These are phyloP conservation scores for Ametastegia equiseti DNA, from an alignment of 2,888 invertebrate genomes.

Conservation along the genomic window DNA sequence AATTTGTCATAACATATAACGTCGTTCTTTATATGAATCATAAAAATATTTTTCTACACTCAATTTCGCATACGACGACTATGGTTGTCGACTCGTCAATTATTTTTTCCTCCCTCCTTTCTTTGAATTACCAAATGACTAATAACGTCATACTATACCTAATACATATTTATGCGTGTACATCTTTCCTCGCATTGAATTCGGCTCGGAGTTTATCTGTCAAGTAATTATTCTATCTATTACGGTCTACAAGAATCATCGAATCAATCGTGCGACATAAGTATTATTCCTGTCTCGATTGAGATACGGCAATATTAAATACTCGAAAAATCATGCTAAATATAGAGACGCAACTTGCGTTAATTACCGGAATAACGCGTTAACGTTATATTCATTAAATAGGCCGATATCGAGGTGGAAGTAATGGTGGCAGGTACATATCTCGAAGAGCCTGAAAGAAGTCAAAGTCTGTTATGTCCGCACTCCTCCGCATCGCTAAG, in stretches of 20 bases:
- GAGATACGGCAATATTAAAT: neutral
- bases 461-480: conserved; percentile 40
- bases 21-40: neutral
- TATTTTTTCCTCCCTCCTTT: neutral
- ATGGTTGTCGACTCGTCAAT: neutral
- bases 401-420: neutral
- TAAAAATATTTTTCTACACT: neutral
- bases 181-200: neutral
- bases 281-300: neutral
- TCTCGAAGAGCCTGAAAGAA: neutral
- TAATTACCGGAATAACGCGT: neutral
- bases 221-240: neutral
- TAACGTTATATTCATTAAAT: neutral
- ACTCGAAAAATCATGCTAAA: neutral
- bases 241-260: neutral
- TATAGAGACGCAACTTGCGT: neutral
- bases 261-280: neutral
- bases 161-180: neutral
- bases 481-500: conserved; percentile 7
- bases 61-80: neutral
- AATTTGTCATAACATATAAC: neutral
- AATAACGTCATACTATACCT: neutral
- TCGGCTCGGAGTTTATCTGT: neutral
- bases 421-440: neutral
- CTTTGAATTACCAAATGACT: neutral